Evolutionary conservation across 2,113 vertebrate genomes (phyloP).

Genomic region (Ibidorhyncha struthersii): DNA sequence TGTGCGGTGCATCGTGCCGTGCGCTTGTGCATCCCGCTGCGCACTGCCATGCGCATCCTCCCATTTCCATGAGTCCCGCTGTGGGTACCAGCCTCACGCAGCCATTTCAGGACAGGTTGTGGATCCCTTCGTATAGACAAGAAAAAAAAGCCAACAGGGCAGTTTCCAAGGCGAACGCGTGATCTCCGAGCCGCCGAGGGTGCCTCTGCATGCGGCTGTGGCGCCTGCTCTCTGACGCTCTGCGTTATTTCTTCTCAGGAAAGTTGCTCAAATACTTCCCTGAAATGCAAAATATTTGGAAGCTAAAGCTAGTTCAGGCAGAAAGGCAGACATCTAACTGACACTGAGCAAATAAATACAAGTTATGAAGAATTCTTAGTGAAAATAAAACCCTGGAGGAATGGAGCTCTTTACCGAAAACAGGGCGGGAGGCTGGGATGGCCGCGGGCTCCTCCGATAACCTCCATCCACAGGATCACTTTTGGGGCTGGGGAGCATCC

Average conservation of each 20-base stretch:
- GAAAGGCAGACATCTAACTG: slow-evolving; percentile 48
- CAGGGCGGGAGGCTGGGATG: neutral
- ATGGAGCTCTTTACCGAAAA: neutral
- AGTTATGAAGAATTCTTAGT: slow-evolving; percentile 42
- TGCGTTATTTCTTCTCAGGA: slow-evolving; percentile 11
- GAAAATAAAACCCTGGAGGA: slow-evolving; percentile 29
- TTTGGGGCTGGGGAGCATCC: neutral
- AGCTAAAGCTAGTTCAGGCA: slow-evolving; percentile 58
- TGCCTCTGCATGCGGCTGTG: rapidly evolving
- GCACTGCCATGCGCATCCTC: rapidly evolving
- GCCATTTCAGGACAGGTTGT: neutral
- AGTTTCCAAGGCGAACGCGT: neutral
- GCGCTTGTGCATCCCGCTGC: neutral
- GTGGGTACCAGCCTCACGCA: rapidly evolving
- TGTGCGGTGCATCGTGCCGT: neutral
- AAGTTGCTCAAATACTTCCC: neutral
- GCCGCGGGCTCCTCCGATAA: neutral
- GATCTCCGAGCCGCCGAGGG: rapidly evolving
- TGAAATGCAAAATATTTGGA: slow-evolving; percentile 58
- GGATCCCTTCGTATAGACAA: neutral
- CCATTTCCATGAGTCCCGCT: neutral
- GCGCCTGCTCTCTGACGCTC: neutral
- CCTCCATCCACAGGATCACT: neutral
- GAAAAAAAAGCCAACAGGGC: neutral
- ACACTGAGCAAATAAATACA: slow-evolving; percentile 58